Base-by-base conservation (phyloP, 2,888 invertebrate species). In the Dendrolimus pini region DNA sequence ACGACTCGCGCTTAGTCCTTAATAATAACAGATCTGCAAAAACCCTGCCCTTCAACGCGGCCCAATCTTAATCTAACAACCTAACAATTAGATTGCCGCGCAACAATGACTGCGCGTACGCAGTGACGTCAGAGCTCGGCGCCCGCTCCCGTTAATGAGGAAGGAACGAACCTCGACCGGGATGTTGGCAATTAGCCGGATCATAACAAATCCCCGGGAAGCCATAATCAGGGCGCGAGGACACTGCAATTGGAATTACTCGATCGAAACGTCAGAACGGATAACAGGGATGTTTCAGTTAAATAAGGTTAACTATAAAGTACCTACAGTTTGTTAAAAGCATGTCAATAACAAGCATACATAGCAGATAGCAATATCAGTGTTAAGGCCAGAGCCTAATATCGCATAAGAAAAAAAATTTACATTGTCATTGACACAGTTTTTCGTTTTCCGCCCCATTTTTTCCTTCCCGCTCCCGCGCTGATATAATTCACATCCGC, bases 161-260 rank as follows among this genome's bases (percentile, higher is more conserved):
- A 89, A 87, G 89, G 83, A 87, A 80, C 82, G 80, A 81, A 86
- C 85, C 85, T 85, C 86, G 77, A 82, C 82, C 85, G 85, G 89
- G 89, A 89, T 83, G 88, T 75, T 65, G 71, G 70, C 86, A 89
- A 89, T 89, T 89, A 90, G 78, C 74, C 73, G 73, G 87, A 80
- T 87, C 89, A 89, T 89, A 89, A 89, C 89, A 90, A 90, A 90
- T 89, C 84, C 82, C 83, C 84, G 84, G 84, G 84, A 85, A 81
- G 69, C 74, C 61, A 64, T 78, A 81, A 82, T 80, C 80, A 80
- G 81, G 78, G 80, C 77, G 76, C 77, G 78, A 79, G 77, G 77
- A 77, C 79, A 72, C 47, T 47, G 47, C 47, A 47, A 47, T 47
- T 47, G 9, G 47, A 10, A 47, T 47, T 47, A 47, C 12, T 47